phyloP scores from a whole-genome alignment of 2,113 vertebrate species.

The Scopus umbretta region DNA sequence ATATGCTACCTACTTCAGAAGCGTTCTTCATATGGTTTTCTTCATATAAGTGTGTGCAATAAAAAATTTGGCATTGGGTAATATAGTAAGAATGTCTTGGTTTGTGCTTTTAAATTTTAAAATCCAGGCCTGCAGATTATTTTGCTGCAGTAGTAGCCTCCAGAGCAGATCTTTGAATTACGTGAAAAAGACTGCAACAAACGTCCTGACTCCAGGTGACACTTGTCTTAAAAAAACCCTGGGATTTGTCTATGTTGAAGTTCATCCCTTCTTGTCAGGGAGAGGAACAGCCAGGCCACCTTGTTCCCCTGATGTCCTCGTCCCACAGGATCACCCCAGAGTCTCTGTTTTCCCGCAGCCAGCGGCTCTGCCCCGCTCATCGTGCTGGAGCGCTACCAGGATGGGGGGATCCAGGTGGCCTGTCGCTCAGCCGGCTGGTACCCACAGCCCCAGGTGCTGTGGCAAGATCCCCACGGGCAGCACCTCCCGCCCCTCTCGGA shows the following conservation, averaged over 20 bases:
- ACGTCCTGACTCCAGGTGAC: neutral
- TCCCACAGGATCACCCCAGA: accelerated
- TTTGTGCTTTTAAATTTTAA: neutral
- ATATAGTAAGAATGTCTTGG: neutral
- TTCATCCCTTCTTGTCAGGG: neutral
- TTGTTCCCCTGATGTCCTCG: accelerated
- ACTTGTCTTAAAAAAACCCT: neutral
- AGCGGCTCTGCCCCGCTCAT: neutral
- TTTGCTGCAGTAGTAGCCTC: neutral
- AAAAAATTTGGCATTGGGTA: neutral
- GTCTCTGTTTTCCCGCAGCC: neutral
- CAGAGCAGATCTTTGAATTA: neutral
- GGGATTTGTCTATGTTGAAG: neutral
- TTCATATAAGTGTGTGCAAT: neutral
- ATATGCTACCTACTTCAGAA: neutral
- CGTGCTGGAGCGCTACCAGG: neutral
- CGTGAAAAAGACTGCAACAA: neutral
- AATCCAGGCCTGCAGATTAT: too few species aligned
- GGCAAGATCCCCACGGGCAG: neutral
- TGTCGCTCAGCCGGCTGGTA: neutral
- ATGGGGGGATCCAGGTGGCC: neutral
- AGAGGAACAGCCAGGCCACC: neutral
- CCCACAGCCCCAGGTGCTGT: neutral
- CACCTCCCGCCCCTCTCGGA: neutral
- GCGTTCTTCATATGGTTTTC: neutral